Evolutionary conservation across 2,888 invertebrate species (phyloP).

Genomic region (Drosophila acutilabella): DNA sequence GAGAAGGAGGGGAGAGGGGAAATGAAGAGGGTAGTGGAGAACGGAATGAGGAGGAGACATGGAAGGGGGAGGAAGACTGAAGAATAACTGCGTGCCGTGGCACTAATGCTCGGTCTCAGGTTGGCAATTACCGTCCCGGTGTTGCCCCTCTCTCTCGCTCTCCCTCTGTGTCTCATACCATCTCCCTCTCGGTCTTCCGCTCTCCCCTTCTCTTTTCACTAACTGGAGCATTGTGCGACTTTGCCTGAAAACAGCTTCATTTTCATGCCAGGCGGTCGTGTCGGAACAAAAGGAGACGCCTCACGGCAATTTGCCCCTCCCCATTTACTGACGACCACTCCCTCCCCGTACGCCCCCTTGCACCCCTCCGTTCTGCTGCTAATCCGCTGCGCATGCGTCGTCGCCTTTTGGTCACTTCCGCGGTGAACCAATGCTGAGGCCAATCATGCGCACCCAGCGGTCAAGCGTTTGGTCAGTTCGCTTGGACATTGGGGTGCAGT

Average conservation of each 20-base stretch:
- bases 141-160: constrained; percentile 5
- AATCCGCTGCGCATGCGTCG: constrained; percentile 63
- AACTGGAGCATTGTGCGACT: constrained; percentile 53
- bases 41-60: neutral
- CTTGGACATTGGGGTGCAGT: constrained; percentile 10
- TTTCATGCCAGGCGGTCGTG: constrained; percentile 70
- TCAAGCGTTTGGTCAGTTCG: constrained; percentile 54
- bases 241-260: constrained; percentile 66
- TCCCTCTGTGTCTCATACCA: neutral
- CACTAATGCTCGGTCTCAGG: constrained; percentile 73
- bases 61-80: neutral
- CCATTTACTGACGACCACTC: neutral
- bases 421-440: constrained; percentile 62
- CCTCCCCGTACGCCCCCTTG: neutral
- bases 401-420: constrained; percentile 71
- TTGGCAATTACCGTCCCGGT: constrained; percentile 56
- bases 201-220: constrained; percentile 5
- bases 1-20: neutral
- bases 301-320: constrained; percentile 1
- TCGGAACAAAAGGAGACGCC: constrained; percentile 48
- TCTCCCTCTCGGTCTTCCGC: constrained; percentile 38
- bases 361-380: constrained; percentile 13
- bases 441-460: constrained; percentile 73
- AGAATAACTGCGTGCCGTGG: constrained; percentile 57
- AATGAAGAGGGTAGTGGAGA: neutral